Conservation (phyloP, 2,797 vertebrate genomes). For the Bradypodion ventrale region DNA sequence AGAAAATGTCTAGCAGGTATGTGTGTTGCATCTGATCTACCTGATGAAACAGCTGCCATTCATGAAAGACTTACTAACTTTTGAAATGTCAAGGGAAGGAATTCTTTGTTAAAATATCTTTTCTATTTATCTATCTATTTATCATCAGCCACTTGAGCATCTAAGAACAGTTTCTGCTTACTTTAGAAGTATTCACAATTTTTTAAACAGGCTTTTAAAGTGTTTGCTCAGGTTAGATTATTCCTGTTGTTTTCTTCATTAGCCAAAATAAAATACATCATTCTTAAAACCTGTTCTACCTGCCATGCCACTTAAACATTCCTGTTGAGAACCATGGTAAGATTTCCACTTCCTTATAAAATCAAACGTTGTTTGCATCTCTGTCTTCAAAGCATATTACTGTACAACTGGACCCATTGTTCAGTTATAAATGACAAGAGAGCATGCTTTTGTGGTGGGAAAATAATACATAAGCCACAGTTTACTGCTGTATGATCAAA, state of each 20-base stretch:
- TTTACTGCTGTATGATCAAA: constrained; percentile 23
- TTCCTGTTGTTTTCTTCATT: background rate
- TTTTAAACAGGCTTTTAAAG: constrained; percentile 9
- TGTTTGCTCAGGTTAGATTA: constrained; percentile 20
- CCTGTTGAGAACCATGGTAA: constrained; percentile 9
- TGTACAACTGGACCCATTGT: constrained; percentile 18
- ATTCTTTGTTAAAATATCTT: background rate
- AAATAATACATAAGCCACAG: constrained; percentile 4
- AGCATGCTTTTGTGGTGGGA: constrained; percentile 1
- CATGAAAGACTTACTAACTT: no score
- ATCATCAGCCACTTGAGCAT: background rate
- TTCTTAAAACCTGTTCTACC: constrained; percentile 20
- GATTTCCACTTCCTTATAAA: constrained; percentile 34
- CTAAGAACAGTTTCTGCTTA: constrained; percentile 2
- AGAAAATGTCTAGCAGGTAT: no score
- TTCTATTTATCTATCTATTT: background rate
- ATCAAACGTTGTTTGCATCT: constrained; percentile 36
- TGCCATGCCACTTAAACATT: constrained; percentile 25
- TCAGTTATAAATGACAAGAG: background rate
- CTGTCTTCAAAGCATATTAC: constrained; percentile 38
- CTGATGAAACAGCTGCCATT: no score
- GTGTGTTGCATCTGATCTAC: no score
- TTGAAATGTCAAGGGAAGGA: background rate
- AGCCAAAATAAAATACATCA: background rate
- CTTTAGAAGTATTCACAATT: background rate